A percentile compares a stretch with the other conserved stretches of the same genome.
These are phyloP conservation scores for Lanistes nyassanus DNA, from an alignment of 1,140 invertebrate species.

Conservation along the genomic window DNA sequence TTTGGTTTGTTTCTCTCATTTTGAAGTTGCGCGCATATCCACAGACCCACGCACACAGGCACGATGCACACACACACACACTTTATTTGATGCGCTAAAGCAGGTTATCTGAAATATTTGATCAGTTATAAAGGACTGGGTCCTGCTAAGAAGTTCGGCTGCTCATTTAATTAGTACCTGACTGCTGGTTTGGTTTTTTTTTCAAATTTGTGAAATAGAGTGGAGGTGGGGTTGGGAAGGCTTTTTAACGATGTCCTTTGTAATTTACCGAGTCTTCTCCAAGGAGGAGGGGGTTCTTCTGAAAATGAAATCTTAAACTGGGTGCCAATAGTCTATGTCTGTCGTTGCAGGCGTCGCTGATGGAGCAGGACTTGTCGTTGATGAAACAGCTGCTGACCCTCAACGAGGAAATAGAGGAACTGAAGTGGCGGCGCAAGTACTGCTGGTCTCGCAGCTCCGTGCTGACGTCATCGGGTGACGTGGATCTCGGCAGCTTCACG, in stretches of 20 bases:
- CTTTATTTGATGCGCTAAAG: neutral
- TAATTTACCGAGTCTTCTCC: no score
- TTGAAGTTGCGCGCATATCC: neutral
- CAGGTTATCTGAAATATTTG: no score
- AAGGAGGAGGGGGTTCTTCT: no score
- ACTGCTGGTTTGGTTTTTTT: neutral
- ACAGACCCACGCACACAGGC: constrained; percentile 1
- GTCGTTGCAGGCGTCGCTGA: constrained; percentile 45
- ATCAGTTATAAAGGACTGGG: no score
- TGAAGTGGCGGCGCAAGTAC: constrained; percentile 49
- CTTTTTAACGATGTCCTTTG: no score
- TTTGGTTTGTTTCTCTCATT: no score
- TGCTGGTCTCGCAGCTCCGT: constrained; percentile 31
- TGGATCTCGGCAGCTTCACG: constrained; percentile 28
- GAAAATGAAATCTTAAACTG: no score
- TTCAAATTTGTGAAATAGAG: neutral
- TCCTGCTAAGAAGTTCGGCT: no score
- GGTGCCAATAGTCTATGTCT: neutral
- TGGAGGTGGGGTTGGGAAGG: no score
- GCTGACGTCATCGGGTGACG: constrained; percentile 22
- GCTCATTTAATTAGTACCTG: no score
- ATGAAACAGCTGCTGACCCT: constrained; percentile 56
- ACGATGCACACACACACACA: neutral
- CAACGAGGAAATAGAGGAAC: constrained; percentile 55
- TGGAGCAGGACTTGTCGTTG: constrained; percentile 55